These are phyloP conservation scores for Epirrhoe tristata DNA, from an alignment of 2,888 invertebrate species.

Conservation along the genomic window DNA sequence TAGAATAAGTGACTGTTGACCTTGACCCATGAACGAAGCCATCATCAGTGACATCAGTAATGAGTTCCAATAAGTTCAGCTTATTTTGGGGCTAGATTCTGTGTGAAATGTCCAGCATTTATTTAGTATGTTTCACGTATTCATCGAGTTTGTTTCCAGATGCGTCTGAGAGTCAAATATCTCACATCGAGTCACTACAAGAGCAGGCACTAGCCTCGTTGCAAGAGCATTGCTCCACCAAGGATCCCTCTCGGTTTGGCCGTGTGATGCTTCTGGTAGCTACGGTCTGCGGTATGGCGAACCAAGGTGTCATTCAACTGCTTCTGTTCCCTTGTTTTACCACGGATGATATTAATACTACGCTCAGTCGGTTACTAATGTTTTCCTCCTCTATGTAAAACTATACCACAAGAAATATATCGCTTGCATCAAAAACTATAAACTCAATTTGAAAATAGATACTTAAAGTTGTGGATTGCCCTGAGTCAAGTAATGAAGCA, in stretches of 20 bases:
- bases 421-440: not conserved
- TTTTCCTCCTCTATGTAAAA: constrained; percentile 52
- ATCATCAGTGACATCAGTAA: too few relatives aligned
- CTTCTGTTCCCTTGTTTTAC: constrained; percentile 91
- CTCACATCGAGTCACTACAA: constrained; percentile 88
- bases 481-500: too few relatives aligned
- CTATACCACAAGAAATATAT: not conserved
- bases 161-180: constrained; percentile 49
- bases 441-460: too few relatives aligned
- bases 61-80: too few relatives aligned
- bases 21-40: too few relatives aligned
- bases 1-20: too few relatives aligned
- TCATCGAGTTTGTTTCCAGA: constrained; percentile 48
- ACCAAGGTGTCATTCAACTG: constrained; percentile 81
- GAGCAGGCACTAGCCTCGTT: constrained; percentile 92
- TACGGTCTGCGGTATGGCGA: constrained; percentile 79
- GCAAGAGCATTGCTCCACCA: constrained; percentile 87
- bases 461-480: too few relatives aligned
- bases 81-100: too few relatives aligned
- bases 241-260: constrained; percentile 87
- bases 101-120: not conserved
- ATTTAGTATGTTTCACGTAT: not conserved
- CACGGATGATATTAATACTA: constrained; percentile 60
- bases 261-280: constrained; percentile 91
- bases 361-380: constrained; percentile 66